Evolutionary conservation across 2,113 vertebrate genomes (phyloP).

Genomic region (Chaetorhynchus papuensis): DNA sequence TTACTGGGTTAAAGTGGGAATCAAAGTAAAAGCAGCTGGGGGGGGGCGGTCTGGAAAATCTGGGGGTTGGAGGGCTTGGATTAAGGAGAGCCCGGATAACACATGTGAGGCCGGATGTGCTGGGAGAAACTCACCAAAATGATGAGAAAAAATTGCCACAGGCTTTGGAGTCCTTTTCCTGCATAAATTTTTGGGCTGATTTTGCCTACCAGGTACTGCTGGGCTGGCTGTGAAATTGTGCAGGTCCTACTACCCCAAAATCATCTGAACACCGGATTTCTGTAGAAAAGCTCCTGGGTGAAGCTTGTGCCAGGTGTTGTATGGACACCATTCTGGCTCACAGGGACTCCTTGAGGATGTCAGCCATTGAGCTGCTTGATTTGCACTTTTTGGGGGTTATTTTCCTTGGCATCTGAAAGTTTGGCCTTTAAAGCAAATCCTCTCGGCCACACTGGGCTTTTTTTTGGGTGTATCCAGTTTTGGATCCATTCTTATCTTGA

Average conservation of each 20-base stretch:
- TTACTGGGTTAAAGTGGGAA: background rate
- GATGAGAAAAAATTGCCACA: background rate
- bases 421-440: background rate
- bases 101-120: rapidly evolving
- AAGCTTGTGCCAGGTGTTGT: background rate
- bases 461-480: background rate
- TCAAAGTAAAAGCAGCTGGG: background rate
- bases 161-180: background rate
- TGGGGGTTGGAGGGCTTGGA: background rate
- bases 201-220: background rate
- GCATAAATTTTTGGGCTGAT: background rate
- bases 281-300: background rate
- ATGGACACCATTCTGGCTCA: rapidly evolving
- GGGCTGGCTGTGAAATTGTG: background rate
- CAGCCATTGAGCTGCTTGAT: background rate
- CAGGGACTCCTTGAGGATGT: background rate
- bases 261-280: background rate
- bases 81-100: background rate
- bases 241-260: background rate
- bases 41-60: background rate
- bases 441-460: rapidly evolving
- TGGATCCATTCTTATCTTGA: background rate
- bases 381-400: background rate
- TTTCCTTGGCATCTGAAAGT: background rate
- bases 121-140: background rate